A percentile compares a stretch with the other conserved stretches of the same genome.
Evolutionary conservation across 2,888 invertebrate genomes (phyloP).

Genomic region (Entomobrya proxima): DNA sequence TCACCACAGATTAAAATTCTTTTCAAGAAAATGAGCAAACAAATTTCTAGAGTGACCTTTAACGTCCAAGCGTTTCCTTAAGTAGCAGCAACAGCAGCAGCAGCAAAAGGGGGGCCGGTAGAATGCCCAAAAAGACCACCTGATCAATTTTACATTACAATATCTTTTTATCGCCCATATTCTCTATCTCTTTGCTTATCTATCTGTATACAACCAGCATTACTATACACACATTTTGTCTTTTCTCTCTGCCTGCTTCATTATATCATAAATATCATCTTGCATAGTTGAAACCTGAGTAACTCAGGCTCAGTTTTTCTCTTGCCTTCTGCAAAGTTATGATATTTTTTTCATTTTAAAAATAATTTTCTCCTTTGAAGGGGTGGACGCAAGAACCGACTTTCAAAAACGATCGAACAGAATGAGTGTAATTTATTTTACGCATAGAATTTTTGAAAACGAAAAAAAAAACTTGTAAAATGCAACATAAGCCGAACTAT

Average conservation of each 20-base stretch:
- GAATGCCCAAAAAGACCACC: slow-evolving; percentile 3
- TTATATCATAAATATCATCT: neutral
- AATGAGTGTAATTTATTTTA: slow-evolving; percentile 65
- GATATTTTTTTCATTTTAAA: slow-evolving; percentile 34
- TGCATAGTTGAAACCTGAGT: neutral
- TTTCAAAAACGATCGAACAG: slow-evolving; percentile 27
- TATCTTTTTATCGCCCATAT: slow-evolving; percentile 9
- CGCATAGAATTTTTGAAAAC: slow-evolving; percentile 38
- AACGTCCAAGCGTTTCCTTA: neutral
- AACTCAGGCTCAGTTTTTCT: neutral
- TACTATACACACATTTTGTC: neutral
- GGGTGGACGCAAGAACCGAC: slow-evolving; percentile 37
- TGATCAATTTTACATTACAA: slow-evolving; percentile 23
- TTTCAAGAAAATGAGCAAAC: neutral
- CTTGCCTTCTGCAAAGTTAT: slow-evolving; percentile 4
- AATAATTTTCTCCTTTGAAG: slow-evolving; percentile 40
- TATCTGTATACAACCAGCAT: neutral
- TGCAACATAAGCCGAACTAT: neutral
- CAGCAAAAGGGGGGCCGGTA: neutral
- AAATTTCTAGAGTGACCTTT: neutral
- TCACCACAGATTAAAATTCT: neutral
- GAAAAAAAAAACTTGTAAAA: neutral
- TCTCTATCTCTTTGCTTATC: neutral
- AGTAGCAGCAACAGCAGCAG: neutral
- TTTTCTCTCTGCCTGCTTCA: neutral